These are phyloP conservation scores for Lophius piscatorius DNA, from an alignment of 2,113 vertebrate genomes.

Conservation along the genomic window DNA sequence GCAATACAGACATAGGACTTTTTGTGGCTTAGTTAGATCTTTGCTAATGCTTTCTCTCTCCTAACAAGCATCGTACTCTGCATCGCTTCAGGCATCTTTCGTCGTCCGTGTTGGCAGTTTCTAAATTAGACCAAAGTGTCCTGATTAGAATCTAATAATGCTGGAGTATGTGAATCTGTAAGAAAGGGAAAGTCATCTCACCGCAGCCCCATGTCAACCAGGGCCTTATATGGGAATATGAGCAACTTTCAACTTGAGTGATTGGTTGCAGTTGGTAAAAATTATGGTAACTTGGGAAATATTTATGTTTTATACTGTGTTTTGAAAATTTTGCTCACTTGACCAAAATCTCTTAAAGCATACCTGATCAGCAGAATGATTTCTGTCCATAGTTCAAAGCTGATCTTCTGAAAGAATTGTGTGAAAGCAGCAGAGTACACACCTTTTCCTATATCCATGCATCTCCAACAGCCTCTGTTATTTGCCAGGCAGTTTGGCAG, in stretches of 20 bases:
- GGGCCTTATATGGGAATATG: neutral
- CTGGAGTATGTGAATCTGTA: slow-evolving; percentile 19
- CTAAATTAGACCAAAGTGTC: slow-evolving; percentile 48
- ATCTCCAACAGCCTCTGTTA: too few species aligned
- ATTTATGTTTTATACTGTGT: too few species aligned
- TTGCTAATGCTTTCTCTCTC: slow-evolving; percentile 17
- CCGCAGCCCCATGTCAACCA: neutral
- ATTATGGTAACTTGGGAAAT: too few species aligned
- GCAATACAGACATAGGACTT: slow-evolving; percentile 7
- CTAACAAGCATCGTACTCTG: slow-evolving; percentile 7
- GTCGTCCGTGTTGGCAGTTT: slow-evolving; percentile 53
- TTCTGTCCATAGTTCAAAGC: too few species aligned
- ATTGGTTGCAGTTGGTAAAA: neutral
- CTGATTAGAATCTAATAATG: slow-evolving; percentile 56
- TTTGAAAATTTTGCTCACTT: too few species aligned
- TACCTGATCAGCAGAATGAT: too few species aligned
- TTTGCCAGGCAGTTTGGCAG: too few species aligned
- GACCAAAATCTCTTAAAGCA: too few species aligned
- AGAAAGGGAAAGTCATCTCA: slow-evolving; percentile 16
- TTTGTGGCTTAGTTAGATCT: slow-evolving; percentile 11
- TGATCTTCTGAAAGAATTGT: too few species aligned
- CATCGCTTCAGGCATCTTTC: slow-evolving; percentile 36
- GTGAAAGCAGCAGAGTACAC: too few species aligned
- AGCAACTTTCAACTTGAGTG: neutral
- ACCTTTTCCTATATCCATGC: too few species aligned